Evolutionary conservation across 2,797 vertebrate species (phyloP).

Genomic region (Sebastes diaconus): DNA sequence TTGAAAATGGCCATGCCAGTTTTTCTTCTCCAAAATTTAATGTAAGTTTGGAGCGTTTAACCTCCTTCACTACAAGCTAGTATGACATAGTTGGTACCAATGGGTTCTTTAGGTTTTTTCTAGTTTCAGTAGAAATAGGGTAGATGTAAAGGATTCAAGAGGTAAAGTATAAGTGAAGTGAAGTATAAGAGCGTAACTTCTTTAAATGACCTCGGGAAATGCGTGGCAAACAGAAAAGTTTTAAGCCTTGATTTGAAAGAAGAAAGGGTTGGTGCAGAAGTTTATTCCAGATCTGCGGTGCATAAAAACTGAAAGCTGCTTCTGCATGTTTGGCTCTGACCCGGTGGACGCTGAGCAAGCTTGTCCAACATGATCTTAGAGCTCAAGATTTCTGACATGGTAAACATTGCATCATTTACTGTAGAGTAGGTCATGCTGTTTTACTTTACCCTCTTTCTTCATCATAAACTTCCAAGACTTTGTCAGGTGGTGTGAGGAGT

Average conservation of each 20-base stretch:
- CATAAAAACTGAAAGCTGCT: background rate
- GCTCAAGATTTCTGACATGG: background rate
- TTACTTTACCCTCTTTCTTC: background rate
- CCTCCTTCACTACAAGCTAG: too few species aligned
- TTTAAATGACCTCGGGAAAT: background rate
- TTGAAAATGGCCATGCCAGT: too few species aligned
- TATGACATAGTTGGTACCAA: too few species aligned
- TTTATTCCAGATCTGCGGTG: too few species aligned
- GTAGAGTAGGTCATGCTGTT: background rate
- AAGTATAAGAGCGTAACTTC: background rate
- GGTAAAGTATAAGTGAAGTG: background rate
- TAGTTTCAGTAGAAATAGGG: too few species aligned
- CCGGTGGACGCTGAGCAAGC: background rate
- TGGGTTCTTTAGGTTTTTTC: too few species aligned
- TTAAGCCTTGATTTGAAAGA: too few species aligned
- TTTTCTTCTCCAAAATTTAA: too few species aligned
- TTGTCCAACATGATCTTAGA: background rate
- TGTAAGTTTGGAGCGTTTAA: too few species aligned
- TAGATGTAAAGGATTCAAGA: too few species aligned
- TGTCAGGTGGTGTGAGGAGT: too few species aligned
- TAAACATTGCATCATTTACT: background rate
- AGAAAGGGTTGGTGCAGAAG: too few species aligned
- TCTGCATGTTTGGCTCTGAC: background rate
- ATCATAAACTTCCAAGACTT: background rate
- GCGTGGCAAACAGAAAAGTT: background rate